A percentile compares a stretch with the other conserved stretches of the same genome.
These are phyloP conservation scores for Camponotus vicinus DNA, from an alignment of 1,140 invertebrate species.

Conservation along the genomic window DNA sequence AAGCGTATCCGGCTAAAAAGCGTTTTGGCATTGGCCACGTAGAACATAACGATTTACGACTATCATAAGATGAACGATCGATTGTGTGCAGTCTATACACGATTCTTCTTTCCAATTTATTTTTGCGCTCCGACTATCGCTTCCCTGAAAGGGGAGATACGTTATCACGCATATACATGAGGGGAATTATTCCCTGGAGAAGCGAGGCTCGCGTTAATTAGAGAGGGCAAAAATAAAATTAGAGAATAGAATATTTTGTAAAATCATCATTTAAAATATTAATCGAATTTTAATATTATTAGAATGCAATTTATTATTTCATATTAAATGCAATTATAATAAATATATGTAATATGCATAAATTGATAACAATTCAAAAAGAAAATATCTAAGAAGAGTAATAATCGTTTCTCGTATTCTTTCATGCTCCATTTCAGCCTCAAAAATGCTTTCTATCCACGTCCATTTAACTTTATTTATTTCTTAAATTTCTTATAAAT, in stretches of 20 bases:
- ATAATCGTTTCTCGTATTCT: no score
- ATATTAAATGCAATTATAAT: not conserved
- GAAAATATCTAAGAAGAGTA: no score
- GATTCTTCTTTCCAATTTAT: not conserved
- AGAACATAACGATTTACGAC: constrained; percentile 19
- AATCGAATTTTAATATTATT: not conserved
- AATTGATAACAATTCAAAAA: no score
- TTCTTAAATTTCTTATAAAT: no score
- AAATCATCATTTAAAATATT: no score
- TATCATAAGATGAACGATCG: constrained; percentile 16
- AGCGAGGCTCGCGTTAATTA: not conserved
- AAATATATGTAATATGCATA: no score
- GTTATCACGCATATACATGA: not conserved
- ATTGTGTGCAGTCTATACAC: constrained; percentile 5
- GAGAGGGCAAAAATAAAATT: constrained; percentile 9
- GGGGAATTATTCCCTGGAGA: not conserved
- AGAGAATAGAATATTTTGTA: not conserved
- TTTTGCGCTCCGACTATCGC: not conserved
- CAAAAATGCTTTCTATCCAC: no score
- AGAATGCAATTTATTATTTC: not conserved
- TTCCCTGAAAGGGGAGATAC: not conserved
- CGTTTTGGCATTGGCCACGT: constrained; percentile 20
- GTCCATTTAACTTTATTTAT: no score
- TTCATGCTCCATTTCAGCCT: no score
- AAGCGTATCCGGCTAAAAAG: constrained; percentile 61